Base-by-base conservation (phyloP, 1,140 invertebrate species). In the Chionoecetes opilio region DNA sequence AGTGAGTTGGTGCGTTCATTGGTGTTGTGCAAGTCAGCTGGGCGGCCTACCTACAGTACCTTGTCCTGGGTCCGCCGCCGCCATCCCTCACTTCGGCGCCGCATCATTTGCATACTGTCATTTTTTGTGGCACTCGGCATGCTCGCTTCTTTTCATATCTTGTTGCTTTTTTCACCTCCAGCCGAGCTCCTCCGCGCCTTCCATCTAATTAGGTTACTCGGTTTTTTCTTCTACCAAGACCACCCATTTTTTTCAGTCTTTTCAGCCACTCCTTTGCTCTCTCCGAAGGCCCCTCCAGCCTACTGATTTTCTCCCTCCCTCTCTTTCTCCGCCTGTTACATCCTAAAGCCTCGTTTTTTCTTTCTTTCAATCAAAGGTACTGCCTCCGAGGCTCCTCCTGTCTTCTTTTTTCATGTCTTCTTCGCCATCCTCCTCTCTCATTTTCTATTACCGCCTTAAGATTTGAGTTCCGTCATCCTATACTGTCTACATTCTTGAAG, bases 141-240 rank as follows among this genome's bases (percentile, higher is more conserved):
- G 63, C 63, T 75, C 63, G 63, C n/a, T n/a, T 75, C 63, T 75
- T 75, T 75, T 75, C 63, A 75, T 75, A 75, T 75, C 63, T 75
- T 75, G 63, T 75, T 75, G 63, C 63, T 75, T 75, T 75, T 75
- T 75, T 75, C 63, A 75, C 63, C 63, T 75, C 63, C 21, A 26
- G 63, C 63, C 21, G 21, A 75, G 21, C 63, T 75, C 63, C 63
- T 11, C 63, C 63, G n/a, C 63, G 63, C 63, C 63, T 75, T 75
- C 63, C 63, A 75, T 75, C 63, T 75, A 75, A 75, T 75, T 75
- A 75, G 63, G 63, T 75, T 75, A 75, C 63, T 75, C 63, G 63
- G 11, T 75, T 75, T 75, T 75, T 75, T 75, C 21, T 75, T 26
- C 6, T 21, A 3, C 11, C 41, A 46, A 14, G 21, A 75, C 63